Percentiles rank a stretch among this genome's conserved stretches.
phyloP scores from a whole-genome alignment of 1,140 invertebrate genomes.

The Pinna nobilis region DNA sequence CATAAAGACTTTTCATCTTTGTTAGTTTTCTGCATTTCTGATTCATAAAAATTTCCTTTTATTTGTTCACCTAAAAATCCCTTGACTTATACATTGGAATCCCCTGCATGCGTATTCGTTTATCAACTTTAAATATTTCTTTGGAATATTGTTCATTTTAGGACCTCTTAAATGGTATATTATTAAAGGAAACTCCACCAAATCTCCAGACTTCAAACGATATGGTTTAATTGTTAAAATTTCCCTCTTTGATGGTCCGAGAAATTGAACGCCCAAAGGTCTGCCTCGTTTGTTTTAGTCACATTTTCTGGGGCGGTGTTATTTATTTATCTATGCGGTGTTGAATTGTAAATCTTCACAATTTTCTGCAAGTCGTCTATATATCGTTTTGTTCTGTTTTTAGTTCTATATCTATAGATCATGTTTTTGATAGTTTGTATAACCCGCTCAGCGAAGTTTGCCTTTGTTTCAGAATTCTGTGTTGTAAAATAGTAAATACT shows the following conservation, averaged over 20 bases:
- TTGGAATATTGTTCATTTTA: slow-evolving; percentile 11
- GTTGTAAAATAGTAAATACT: slow-evolving; percentile 14
- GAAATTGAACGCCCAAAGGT: slow-evolving; percentile 25
- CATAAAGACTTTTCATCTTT: no score
- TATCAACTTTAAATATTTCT: slow-evolving; percentile 19
- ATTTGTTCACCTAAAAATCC: no score
- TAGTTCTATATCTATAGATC: slow-evolving; percentile 18
- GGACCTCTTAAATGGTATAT: slow-evolving; percentile 5
- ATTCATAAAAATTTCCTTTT: no score
- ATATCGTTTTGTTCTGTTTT: slow-evolving; percentile 27
- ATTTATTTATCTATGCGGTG: slow-evolving; percentile 20
- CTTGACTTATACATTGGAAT: no score
- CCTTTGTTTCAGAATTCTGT: slow-evolving; percentile 26
- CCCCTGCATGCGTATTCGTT: slow-evolving; percentile 4
- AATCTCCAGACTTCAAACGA: background rate
- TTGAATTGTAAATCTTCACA: slow-evolving; percentile 18
- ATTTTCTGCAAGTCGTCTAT: slow-evolving; percentile 19
- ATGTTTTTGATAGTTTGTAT: slow-evolving; percentile 16
- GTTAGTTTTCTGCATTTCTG: no score
- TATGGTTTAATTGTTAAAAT: background rate
- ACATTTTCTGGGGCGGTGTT: slow-evolving; percentile 28
- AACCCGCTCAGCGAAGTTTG: slow-evolving; percentile 17
- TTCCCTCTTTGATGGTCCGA: slow-evolving; percentile 6
- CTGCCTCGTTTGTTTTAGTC: slow-evolving; percentile 7
- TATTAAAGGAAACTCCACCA: slow-evolving; percentile 5